phyloP scores from a whole-genome alignment of 2,888 invertebrate species.

The Lithophane ornitopus region DNA sequence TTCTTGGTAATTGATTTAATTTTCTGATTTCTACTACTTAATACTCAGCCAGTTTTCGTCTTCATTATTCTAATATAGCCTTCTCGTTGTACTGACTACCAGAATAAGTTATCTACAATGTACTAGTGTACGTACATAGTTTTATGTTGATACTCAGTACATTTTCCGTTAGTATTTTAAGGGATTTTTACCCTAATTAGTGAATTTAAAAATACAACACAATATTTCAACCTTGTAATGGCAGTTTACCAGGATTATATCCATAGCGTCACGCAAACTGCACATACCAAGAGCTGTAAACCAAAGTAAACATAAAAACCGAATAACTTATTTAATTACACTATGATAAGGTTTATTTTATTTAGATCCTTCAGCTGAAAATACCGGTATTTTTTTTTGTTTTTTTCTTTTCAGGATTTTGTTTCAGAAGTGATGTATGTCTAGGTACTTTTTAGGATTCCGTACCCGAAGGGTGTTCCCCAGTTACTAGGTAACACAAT shows the following conservation, averaged over 20 bases:
- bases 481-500: too few relatives aligned
- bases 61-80: too few relatives aligned
- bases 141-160: not conserved
- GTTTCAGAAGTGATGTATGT: not conserved
- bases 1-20: too few relatives aligned
- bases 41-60: too few relatives aligned
- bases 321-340: slow-evolving; percentile 28
- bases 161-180: not conserved
- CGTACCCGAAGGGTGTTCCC: too few relatives aligned
- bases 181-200: not conserved
- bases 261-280: slow-evolving; percentile 42
- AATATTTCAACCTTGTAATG: slow-evolving; percentile 24
- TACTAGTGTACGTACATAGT: not conserved
- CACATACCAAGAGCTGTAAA: slow-evolving; percentile 26
- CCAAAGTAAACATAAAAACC: slow-evolving; percentile 32
- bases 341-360: slow-evolving; percentile 24
- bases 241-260: slow-evolving; percentile 6
- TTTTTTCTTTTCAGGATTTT: not conserved
- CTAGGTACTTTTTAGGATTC: too few relatives aligned
- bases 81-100: not conserved
- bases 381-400: not conserved
- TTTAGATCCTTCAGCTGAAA: not conserved
- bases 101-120: too few relatives aligned
- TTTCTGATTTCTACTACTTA: too few relatives aligned
- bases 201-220: slow-evolving; percentile 18